Evolutionary conservation across 2,797 vertebrate species (phyloP), one percentile per base, ranked within the genome.

Genomic region (Clamator glandarius): DNA sequence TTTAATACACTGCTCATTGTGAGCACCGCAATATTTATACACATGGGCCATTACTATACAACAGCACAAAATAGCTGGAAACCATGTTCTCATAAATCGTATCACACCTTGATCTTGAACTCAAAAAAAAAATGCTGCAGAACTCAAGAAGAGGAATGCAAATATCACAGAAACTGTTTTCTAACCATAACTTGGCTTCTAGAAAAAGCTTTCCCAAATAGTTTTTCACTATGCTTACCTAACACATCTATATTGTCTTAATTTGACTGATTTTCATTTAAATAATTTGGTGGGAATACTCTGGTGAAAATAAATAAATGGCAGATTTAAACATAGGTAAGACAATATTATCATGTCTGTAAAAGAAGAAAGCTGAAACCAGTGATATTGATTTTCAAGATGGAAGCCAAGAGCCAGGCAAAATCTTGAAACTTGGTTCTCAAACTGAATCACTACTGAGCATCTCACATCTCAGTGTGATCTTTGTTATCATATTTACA

Each of bases 401-500:
- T 17, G 4, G 54, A 86, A 87, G 5, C 7, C 7, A 87, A 42
- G 4, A 68, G 54, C 31, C 17, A 31, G 35, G 7, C 6, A 64
- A 15, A 2, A 33, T 35, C 36, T 18, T 48, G 69, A 84, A 39
- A 73, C 21, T 4, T 42, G 6, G 1, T 51, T 73, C 21, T 9
- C 21, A 84, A 58, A 55, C 3, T 14, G 69, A 87, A 55, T 73
- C 11, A 72, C 64, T 26, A 81, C 12, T 26, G 8, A 84, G 2
- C 23, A 64, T 35, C n/a, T 84, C 69, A 70, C 6, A 48, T 57
- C 29, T 66, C n/a, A 20, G 2, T 72, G 24, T 73, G 35, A 76
- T 84, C 59, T 58, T 5, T 0, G 0, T 78, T 75, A 35, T 69
- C 28, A 41, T 8, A 16, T 50, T 31, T 41, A 20, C 12, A 18